Evolutionary conservation across 2,888 invertebrate species (phyloP).

Genomic region (Nymphalis polychloros): DNA sequence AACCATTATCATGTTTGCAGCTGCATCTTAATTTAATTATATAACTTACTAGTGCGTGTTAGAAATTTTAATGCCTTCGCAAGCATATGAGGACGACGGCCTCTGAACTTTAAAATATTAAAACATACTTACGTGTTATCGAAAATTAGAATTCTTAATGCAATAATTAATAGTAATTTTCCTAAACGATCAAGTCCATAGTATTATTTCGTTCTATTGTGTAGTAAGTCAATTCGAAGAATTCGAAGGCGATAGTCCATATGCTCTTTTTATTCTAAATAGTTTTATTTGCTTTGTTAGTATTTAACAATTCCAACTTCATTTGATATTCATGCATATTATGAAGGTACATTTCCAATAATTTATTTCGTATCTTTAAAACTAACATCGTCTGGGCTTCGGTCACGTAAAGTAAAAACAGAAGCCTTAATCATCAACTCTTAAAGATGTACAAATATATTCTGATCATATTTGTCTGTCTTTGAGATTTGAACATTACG

Average conservation of each 20-base stretch:
- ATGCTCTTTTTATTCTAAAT: neutral
- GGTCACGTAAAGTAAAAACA: too few species aligned
- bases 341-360: too few species aligned
- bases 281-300: neutral
- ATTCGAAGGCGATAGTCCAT: constrained; percentile 21
- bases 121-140: neutral
- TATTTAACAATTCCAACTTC: constrained; percentile 1
- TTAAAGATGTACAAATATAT: too few species aligned
- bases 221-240: constrained; percentile 30
- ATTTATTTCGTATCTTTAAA: neutral
- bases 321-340: neutral
- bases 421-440: too few species aligned
- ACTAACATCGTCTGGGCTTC: too few species aligned
- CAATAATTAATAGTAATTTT: neutral
- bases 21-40: constrained; percentile 60
- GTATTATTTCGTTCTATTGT: constrained; percentile 22
- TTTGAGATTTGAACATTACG: too few species aligned
- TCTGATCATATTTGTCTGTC: too few species aligned
- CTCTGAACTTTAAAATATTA: constrained; percentile 8
- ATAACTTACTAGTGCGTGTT: constrained; percentile 35
- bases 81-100: constrained; percentile 4
- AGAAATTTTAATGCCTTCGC: constrained; percentile 11
- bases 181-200: constrained; percentile 12
- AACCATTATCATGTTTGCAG: constrained; percentile 50
- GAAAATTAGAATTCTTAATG: neutral